Conservation (phyloP, 2,113 vertebrate species). For the Chinchilla lanigera region DNA sequence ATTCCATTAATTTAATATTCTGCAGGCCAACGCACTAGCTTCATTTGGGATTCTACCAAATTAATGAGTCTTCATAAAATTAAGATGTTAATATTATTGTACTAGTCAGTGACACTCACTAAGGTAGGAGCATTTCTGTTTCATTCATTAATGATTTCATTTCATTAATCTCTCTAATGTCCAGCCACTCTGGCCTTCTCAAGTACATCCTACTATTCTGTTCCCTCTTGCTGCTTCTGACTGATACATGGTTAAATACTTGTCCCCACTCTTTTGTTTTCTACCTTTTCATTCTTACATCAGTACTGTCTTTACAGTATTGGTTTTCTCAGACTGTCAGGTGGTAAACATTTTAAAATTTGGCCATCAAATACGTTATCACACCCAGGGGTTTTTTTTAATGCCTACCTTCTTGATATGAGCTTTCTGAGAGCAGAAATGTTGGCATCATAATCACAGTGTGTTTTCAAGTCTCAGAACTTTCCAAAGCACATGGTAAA, state of each 20-base stretch:
- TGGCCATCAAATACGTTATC: neutral
- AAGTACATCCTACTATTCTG: neutral
- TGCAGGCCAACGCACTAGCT: neutral
- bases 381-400: neutral
- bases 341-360: neutral
- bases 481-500: neutral
- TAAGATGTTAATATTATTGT: neutral
- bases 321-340: neutral
- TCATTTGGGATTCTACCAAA: constrained; percentile 14
- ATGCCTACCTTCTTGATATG: neutral
- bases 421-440: neutral
- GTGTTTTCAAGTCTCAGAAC: neutral
- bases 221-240: neutral
- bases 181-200: neutral
- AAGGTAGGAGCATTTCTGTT: neutral
- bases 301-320: neutral
- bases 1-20: constrained; percentile 26
- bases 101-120: neutral
- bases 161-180: neutral
- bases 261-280: neutral
- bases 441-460: neutral
- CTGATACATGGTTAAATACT: neutral
- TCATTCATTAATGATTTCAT: neutral
- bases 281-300: neutral
- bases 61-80: constrained; percentile 20